Evolutionary conservation across 2,113 vertebrate genomes (phyloP).

Genomic region (Rhineura floridana): DNA sequence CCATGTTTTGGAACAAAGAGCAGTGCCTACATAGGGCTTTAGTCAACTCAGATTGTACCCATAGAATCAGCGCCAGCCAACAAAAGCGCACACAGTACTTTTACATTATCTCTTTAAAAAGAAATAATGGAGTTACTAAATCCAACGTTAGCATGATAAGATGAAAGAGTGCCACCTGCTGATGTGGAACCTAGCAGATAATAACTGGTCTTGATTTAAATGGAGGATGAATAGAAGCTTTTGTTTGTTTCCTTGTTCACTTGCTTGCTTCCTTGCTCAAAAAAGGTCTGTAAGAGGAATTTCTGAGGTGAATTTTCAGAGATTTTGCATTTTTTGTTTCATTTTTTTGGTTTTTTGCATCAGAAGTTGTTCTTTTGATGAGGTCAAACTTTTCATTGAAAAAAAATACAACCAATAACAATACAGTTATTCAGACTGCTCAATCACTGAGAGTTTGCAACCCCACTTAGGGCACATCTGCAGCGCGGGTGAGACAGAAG

Average conservation of each 20-base stretch:
- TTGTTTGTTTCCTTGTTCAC: not conserved
- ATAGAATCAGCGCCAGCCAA: not conserved
- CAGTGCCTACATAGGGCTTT: not conserved
- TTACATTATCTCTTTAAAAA: not conserved
- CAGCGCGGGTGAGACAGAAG: not conserved
- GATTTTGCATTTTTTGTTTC: not conserved
- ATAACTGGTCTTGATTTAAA: not conserved
- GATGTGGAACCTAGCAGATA: not conserved
- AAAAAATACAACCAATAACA: not conserved
- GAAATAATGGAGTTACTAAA: not conserved
- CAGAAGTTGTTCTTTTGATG: not conserved
- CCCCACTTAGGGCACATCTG: not conserved
- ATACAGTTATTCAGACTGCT: not conserved
- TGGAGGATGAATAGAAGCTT: not conserved
- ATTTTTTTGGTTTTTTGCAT: not conserved
- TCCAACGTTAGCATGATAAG: not conserved
- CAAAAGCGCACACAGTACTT: not conserved
- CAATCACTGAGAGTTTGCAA: not conserved
- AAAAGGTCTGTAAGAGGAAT: not conserved
- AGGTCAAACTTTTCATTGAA: not conserved
- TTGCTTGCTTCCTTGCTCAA: not conserved
- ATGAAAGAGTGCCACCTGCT: conserved; percentile 14
- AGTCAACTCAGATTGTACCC: not conserved
- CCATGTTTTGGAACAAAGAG: not conserved
- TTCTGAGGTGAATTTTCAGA: not conserved